Evolutionary conservation across 1,140 invertebrate genomes (phyloP).

Genomic region (Pseudomyrmex flavicornis): DNA sequence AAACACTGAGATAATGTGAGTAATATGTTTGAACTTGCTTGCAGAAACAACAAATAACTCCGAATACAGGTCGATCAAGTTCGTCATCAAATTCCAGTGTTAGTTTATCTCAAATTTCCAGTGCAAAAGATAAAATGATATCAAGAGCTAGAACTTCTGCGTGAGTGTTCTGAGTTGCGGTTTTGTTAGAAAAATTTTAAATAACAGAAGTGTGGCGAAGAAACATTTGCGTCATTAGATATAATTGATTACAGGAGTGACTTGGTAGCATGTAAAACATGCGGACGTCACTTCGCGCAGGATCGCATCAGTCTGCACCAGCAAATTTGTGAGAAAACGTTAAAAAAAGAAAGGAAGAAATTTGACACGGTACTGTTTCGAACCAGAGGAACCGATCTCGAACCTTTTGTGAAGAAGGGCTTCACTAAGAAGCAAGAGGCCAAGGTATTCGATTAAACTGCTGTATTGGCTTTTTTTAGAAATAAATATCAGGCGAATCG

Average conservation of each 20-base stretch:
- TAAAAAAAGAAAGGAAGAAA: conserved; percentile 92
- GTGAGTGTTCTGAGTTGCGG: background rate
- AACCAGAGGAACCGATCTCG: conserved; percentile 94
- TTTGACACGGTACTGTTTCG: conserved; percentile 95
- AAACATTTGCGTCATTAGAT: background rate
- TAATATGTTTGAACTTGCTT: conserved; percentile 31
- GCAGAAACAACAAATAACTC: conserved; percentile 65
- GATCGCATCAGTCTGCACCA: conserved; percentile 93
- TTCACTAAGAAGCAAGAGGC: conserved; percentile 75
- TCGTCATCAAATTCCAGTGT: conserved; percentile 67
- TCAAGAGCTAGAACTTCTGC: conserved; percentile 62
- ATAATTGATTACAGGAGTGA: conserved; percentile 75
- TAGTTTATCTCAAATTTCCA: conserved; percentile 55
- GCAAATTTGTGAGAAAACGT: conserved; percentile 91
- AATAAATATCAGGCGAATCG: background rate
- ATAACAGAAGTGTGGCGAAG: background rate
- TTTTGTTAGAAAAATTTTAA: conserved; percentile 14
- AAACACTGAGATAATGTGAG: background rate
- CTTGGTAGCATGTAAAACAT: conserved; percentile 87
- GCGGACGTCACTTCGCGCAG: conserved; percentile 90
- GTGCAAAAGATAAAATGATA: conserved; percentile 70
- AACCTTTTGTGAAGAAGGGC: conserved; percentile 88
- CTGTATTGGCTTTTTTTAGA: background rate
- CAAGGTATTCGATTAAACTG: conserved; percentile 7
- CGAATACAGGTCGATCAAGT: conserved; percentile 61